These are phyloP conservation scores for Camponotus fellah DNA, from an alignment of 2,888 invertebrate species.

Conservation along the genomic window DNA sequence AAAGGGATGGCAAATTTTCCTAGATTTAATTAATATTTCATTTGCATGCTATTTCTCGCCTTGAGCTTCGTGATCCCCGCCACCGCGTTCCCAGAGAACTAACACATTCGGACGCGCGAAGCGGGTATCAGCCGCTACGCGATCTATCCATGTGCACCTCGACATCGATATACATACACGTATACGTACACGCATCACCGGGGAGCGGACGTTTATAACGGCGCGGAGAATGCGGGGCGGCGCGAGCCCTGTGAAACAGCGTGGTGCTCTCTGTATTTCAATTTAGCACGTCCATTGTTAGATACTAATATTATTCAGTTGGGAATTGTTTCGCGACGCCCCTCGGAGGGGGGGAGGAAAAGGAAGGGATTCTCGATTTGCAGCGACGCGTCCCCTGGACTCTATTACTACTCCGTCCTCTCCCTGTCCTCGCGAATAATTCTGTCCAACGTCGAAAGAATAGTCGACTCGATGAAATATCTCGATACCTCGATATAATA, in stretches of 20 bases:
- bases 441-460: constrained; percentile 45
- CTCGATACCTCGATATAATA: constrained; percentile 45
- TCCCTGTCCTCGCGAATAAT: neutral
- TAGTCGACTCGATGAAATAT: constrained; percentile 63
- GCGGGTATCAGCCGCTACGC: constrained; percentile 47
- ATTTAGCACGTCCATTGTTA: constrained; percentile 84
- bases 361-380: constrained; percentile 45
- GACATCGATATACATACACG: neutral
- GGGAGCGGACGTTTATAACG: constrained; percentile 26
- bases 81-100: constrained; percentile 7
- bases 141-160: constrained; percentile 33
- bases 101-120: constrained; percentile 54
- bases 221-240: constrained; percentile 57
- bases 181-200: constrained; percentile 7
- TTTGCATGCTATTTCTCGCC: constrained; percentile 81
- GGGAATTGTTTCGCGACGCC: constrained; percentile 84
- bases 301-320: constrained; percentile 85
- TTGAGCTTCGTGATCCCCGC: constrained; percentile 58
- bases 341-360: constrained; percentile 56
- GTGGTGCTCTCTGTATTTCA: constrained; percentile 82
- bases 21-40: constrained; percentile 84
- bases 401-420: constrained; percentile 67
- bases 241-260: constrained; percentile 59
- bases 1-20: constrained; percentile 77
- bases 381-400: constrained; percentile 48